These are phyloP conservation scores for Patella caerulea DNA, from an alignment of 2,888 invertebrate species.

Conservation along the genomic window DNA sequence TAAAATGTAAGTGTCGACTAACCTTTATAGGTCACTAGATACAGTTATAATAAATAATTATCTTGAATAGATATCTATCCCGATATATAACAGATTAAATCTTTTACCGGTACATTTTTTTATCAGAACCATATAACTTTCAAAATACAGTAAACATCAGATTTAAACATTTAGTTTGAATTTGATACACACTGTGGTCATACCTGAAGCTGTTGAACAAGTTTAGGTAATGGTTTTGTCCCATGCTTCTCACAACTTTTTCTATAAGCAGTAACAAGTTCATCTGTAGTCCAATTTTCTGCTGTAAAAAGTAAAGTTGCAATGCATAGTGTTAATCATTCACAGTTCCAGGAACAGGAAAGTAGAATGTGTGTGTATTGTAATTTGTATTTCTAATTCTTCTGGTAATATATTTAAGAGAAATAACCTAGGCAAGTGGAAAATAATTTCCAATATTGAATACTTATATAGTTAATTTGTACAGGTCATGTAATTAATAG, in stretches of 20 bases:
- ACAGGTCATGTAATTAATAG: no score
- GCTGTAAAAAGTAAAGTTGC: slow-evolving; percentile 73
- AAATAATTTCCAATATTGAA: no score
- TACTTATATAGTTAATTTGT: no score
- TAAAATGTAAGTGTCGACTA: not conserved
- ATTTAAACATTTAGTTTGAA: not conserved
- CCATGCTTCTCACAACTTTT: slow-evolving; percentile 82
- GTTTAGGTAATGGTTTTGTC: slow-evolving; percentile 79
- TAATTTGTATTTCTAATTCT: no score
- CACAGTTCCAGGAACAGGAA: no score
- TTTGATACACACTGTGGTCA: slow-evolving; percentile 40
- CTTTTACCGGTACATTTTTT: not conserved
- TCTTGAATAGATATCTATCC: not conserved
- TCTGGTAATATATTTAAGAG: no score
- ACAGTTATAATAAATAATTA: not conserved
- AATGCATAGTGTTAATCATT: no score
- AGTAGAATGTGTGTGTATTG: no score
- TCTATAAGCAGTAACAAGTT: slow-evolving; percentile 82
- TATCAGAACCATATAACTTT: not conserved
- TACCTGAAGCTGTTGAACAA: slow-evolving; percentile 83
- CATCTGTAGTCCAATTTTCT: slow-evolving; percentile 78
- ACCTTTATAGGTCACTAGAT: not conserved
- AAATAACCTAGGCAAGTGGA: no score
- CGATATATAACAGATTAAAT: no score
- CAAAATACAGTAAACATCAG: not conserved